These are phyloP conservation scores for Plectropomus leopardus DNA, from an alignment of 2,113 vertebrate species.

Conservation along the genomic window DNA sequence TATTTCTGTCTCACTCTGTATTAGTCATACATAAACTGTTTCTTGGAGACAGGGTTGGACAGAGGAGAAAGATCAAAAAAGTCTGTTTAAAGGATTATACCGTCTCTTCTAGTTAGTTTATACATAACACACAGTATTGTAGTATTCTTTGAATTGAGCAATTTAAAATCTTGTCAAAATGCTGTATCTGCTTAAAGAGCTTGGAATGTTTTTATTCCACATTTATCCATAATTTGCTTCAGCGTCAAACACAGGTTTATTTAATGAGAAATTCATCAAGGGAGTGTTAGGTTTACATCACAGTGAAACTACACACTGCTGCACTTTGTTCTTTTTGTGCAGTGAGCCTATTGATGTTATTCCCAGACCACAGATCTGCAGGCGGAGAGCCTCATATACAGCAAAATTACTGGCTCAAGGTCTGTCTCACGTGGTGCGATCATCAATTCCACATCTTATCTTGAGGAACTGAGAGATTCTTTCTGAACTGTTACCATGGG, in stretches of 20 bases:
- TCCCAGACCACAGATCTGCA: conserved; percentile 44
- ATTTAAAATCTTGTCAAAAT: conserved; percentile 8
- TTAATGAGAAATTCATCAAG: conserved; percentile 35
- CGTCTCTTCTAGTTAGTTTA: neutral
- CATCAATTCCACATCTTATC: conserved; percentile 51
- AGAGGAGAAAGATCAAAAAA: neutral
- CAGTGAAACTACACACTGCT: conserved; percentile 28
- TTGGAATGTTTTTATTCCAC: conserved; percentile 5
- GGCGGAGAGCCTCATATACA: conserved; percentile 24
- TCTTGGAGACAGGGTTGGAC: neutral
- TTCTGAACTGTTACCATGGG: conserved; percentile 39
- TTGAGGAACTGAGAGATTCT: conserved; percentile 40
- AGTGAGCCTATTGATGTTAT: conserved; percentile 18
- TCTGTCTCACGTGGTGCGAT: conserved; percentile 20
- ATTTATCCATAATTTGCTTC: conserved; percentile 20
- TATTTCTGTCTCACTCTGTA: neutral
- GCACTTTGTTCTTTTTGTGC: conserved; percentile 47
- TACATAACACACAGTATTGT: neutral
- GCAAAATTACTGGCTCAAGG: conserved; percentile 41
- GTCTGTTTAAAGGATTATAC: neutral
- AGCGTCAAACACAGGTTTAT: conserved; percentile 5
- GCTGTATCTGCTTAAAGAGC: neutral
- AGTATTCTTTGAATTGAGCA: neutral
- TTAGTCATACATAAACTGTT: neutral
- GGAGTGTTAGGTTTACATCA: conserved; percentile 14